phyloP scores from a whole-genome alignment of 2,888 invertebrate genomes.

The Magallana nippona region DNA sequence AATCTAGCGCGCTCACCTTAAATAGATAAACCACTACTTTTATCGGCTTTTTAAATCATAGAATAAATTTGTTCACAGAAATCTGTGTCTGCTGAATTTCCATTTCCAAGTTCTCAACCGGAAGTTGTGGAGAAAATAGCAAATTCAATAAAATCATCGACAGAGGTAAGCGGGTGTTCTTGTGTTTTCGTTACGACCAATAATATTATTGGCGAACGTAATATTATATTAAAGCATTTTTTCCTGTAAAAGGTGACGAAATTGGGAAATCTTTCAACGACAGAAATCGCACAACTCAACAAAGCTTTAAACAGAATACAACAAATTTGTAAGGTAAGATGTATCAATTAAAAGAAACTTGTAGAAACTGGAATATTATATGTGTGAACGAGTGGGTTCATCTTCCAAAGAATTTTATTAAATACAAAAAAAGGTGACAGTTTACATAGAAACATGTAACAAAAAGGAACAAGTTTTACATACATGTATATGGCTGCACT shows the following conservation, averaged over 20 bases:
- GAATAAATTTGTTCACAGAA: slow-evolving; percentile 39
- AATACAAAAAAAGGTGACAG: too few relatives aligned
- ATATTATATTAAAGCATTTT: too few relatives aligned
- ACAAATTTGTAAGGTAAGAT: slow-evolving; percentile 52
- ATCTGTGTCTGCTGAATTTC: slow-evolving; percentile 48
- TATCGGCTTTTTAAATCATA: too few relatives aligned
- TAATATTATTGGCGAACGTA: neutral
- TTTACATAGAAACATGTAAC: too few relatives aligned
- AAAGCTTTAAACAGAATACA: slow-evolving; percentile 49
- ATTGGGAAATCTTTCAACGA: slow-evolving; percentile 32
- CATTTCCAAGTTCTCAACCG: slow-evolving; percentile 47
- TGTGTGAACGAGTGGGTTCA: too few relatives aligned
- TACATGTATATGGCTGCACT: too few relatives aligned
- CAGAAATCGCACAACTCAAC: slow-evolving; percentile 46
- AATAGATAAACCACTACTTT: too few relatives aligned
- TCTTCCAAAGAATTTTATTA: too few relatives aligned
- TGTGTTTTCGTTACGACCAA: too few relatives aligned
- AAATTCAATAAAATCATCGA: slow-evolving; percentile 44
- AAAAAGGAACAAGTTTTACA: too few relatives aligned
- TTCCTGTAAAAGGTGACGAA: neutral
- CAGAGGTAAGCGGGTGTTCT: slow-evolving; percentile 38
- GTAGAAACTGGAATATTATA: too few relatives aligned
- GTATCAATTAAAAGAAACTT: too few relatives aligned
- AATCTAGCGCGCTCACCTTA: neutral
- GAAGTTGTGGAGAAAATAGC: slow-evolving; percentile 49